Base-by-base conservation (phyloP, 2,888 invertebrate species). In the Lasioglossum figueresi region DNA sequence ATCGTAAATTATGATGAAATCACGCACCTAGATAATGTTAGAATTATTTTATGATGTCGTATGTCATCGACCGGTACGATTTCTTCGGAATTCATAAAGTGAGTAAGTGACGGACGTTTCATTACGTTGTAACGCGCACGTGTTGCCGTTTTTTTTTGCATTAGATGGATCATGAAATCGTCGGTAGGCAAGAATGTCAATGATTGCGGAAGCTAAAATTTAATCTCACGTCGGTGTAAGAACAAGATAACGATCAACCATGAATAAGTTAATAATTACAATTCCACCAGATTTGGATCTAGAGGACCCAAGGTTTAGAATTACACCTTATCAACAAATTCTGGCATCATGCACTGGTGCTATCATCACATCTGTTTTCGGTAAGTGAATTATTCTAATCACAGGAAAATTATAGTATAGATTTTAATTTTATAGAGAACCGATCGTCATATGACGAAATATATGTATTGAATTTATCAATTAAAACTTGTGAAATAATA, bases 261-360 rank as follows among this genome's bases (percentile, higher is more conserved):
- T 91, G 91, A 84, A 83, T 66, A 88, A 88, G 37, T 27, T 86
- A 71, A 19, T 5, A 4, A 76, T 63, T 40, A 76, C 56, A 14
- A 40, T 87, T 56, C 80, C 84, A 23, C 59, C 82, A 16, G 91
- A 94, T 59, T 86, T 94, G 27, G 95, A 95, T 89, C 87, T 95
- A 85, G 97, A 98, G 93, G 98, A 98, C 94, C 97, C 97, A 5
- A 96, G 96, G 91, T 98, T 97, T 95, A 96, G 97, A 86, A 98
- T 97, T 84, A 97, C 97, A 87, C 97, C 98, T 0, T 93, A 96
- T 84, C 98, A 98, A 94, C 98, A 98, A 96, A 98, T 98, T 96
- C 96, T 97, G 92, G 97, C 98, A 75, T 97, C 98, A 76, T 98
- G 98, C 95, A 97, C 98, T 85, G 99, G 99, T 84, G 99, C 99